Conservation (phyloP, 2,888 invertebrate species). For the Folsomia candida region DNA sequence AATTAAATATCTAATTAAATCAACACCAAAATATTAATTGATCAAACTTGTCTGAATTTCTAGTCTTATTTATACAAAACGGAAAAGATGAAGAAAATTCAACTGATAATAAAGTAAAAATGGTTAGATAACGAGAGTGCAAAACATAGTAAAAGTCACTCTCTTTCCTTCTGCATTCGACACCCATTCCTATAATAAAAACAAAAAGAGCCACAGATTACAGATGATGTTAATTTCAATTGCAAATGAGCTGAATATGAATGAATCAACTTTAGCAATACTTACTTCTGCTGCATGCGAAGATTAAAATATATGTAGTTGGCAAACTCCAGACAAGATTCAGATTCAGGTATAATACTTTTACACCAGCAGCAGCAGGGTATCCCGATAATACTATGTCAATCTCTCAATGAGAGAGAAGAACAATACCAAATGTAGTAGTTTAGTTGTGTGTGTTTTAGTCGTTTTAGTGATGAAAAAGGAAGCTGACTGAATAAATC, state of each 20-base stretch:
- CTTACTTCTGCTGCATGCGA: neutral
- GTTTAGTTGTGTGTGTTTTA: too few relatives aligned
- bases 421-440: too few relatives aligned
- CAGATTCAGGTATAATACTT: neutral
- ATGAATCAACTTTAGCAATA: neutral
- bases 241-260: neutral
- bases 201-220: too few relatives aligned
- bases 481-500: too few relatives aligned
- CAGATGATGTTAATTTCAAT: neutral
- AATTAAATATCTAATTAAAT: neutral
- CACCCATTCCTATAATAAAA: conserved; percentile 15
- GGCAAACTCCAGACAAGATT: neutral
- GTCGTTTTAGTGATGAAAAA: too few relatives aligned
- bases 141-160: conserved; percentile 5
- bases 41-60: neutral
- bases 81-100: conserved; percentile 6
- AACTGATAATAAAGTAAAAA: neutral
- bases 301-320: neutral
- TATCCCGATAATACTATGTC: too few relatives aligned
- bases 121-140: conserved; percentile 11
- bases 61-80: conserved; percentile 5
- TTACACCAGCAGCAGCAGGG: neutral
- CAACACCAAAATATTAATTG: conserved; percentile 1
- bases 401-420: too few relatives aligned
- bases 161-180: neutral